A percentile compares a stretch with the other conserved stretches of the same genome.
phyloP scores from a whole-genome alignment of 35 echinoderm and acorn worm genomes.

The Ophioderma brevispina region DNA sequence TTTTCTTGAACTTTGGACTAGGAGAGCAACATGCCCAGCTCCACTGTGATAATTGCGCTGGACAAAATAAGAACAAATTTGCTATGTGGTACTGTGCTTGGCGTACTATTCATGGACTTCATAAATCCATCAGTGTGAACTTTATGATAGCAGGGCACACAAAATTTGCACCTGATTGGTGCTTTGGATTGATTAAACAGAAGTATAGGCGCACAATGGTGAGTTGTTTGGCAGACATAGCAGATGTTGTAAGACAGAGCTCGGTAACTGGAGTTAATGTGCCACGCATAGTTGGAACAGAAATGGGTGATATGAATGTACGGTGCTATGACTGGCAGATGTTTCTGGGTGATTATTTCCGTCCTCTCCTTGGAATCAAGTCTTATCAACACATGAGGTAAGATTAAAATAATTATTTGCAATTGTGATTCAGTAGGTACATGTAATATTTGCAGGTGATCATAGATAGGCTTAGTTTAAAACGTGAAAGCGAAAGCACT shows the following conservation, averaged over 20 bases:
- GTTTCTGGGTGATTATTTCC: slow-evolving; percentile 21
- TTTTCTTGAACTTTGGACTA: slow-evolving; percentile 46
- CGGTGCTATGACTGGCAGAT: slow-evolving; percentile 29
- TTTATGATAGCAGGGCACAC: slow-evolving; percentile 63
- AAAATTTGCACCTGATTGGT: slow-evolving; percentile 52
- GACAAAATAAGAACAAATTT: slow-evolving; percentile 73
- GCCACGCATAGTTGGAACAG: slow-evolving; percentile 18
- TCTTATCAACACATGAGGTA: slow-evolving; percentile 32
- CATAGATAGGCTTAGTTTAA: too few relatives aligned
- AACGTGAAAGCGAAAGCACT: too few relatives aligned
- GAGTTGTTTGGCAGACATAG: slow-evolving; percentile 57
- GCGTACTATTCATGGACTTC: slow-evolving; percentile 23
- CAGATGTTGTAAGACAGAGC: slow-evolving; percentile 21
- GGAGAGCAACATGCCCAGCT: slow-evolving; percentile 33
- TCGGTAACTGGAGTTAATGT: slow-evolving; percentile 24
- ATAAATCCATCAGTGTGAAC: slow-evolving; percentile 30
- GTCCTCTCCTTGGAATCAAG: too few relatives aligned
- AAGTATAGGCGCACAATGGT: slow-evolving; percentile 43
- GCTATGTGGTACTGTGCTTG: slow-evolving; percentile 19
- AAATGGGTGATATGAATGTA: not conserved
- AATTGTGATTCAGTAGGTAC: too few relatives aligned
- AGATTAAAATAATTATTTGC: too few relatives aligned
- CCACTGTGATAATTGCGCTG: slow-evolving; percentile 73
- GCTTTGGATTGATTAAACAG: slow-evolving; percentile 63
- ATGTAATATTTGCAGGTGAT: too few relatives aligned